A percentile compares a stretch with the other conserved stretches of the same genome.
These are phyloP conservation scores for Heliocidaris tuberculata DNA, from an alignment of 35 echinoderm and acorn worm genomes.

Conservation along the genomic window DNA sequence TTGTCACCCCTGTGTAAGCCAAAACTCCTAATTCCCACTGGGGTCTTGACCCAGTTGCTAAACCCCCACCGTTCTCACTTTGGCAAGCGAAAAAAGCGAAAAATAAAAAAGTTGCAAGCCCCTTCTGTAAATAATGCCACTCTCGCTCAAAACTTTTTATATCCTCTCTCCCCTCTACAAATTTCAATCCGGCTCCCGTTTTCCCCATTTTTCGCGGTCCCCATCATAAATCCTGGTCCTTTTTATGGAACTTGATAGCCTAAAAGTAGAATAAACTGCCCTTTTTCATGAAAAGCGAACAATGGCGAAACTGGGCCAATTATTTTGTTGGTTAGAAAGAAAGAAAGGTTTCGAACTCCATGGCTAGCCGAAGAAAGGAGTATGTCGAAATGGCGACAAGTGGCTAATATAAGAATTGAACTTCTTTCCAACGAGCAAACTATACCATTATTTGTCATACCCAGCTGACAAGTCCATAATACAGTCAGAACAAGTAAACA, in stretches of 20 bases:
- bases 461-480: neutral
- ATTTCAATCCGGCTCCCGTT: neutral
- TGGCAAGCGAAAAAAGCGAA: neutral
- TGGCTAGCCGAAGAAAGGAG: neutral
- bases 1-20: slow-evolving; percentile 27
- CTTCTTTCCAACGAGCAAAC: neutral
- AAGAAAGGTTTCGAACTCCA: neutral
- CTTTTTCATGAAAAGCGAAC: neutral
- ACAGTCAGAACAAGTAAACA: neutral
- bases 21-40: slow-evolving; percentile 4
- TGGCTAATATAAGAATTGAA: neutral
- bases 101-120: slow-evolving; percentile 34
- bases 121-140: slow-evolving; percentile 22
- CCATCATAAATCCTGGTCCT: neutral
- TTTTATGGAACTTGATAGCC: slow-evolving; percentile 21
- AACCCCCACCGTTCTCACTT: neutral
- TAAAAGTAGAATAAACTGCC: neutral
- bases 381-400: neutral
- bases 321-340: slow-evolving; percentile 36
- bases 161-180: neutral
- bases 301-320: slow-evolving; percentile 41
- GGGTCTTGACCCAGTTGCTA: slow-evolving; percentile 16
- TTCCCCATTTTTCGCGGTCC: neutral
- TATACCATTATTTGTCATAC: neutral
- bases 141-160: slow-evolving; percentile 19